Evolutionary conservation across 2,797 vertebrate genomes (phyloP).

Genomic region (Liasis olivaceus): DNA sequence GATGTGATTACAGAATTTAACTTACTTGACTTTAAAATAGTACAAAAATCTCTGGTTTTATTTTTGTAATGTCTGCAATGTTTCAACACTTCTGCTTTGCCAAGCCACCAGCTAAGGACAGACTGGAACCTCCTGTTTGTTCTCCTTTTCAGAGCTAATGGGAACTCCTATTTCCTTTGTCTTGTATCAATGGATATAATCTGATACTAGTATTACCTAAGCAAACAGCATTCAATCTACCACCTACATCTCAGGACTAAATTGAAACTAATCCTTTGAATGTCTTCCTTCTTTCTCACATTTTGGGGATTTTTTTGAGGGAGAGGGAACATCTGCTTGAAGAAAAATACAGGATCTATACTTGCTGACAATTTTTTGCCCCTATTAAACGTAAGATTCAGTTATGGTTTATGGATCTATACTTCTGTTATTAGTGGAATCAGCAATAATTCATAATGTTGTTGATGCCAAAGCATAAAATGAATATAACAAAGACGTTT

Average conservation of each 20-base stretch:
- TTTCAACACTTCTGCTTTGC: too few species aligned
- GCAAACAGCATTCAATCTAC: not conserved
- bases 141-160: too few species aligned
- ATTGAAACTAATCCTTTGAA: not conserved
- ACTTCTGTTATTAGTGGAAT: not conserved
- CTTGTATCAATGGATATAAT: not conserved
- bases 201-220: not conserved
- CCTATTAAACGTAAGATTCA: not conserved
- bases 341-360: not conserved
- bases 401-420: not conserved
- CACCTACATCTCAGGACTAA: not conserved
- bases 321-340: not conserved
- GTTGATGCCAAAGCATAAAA: constrained; percentile 37
- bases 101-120: too few species aligned
- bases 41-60: too few species aligned
- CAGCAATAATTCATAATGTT: constrained; percentile 11
- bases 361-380: not conserved
- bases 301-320: not conserved
- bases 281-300: not conserved
- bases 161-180: too few species aligned
- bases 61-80: too few species aligned
- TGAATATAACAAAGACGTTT: constrained; percentile 16
- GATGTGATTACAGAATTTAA: too few species aligned
- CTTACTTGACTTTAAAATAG: too few species aligned
- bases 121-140: too few species aligned